Percentiles rank a stretch among this genome's conserved stretches.
Evolutionary conservation across 2,797 vertebrate genomes (phyloP).

Genomic region (Gymnodraco acuticeps): DNA sequence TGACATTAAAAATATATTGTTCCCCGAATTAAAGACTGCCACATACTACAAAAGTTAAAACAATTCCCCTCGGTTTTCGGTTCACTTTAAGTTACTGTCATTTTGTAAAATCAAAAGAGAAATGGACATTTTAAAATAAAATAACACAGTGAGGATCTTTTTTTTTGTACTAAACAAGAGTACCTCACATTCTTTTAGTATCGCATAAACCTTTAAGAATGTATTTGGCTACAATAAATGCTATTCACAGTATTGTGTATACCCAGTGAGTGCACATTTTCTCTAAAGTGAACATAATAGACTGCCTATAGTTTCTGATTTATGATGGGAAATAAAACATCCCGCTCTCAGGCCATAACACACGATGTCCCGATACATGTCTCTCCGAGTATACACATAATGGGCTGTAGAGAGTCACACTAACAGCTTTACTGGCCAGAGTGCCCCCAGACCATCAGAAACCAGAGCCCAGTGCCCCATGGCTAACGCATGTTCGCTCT

Average conservation of each 20-base stretch:
- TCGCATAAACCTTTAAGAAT: background rate
- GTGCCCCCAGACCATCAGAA: conserved; percentile 64
- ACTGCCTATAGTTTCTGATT: conserved; percentile 12
- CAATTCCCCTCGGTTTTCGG: background rate
- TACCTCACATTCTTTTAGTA: no score
- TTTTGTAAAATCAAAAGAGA: background rate
- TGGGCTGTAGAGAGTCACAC: conserved; percentile 38
- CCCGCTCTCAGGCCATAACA: conserved; percentile 12
- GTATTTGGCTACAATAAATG: background rate
- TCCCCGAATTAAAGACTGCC: background rate
- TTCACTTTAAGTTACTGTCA: background rate
- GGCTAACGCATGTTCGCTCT: conserved; percentile 69
- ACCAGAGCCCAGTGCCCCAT: conserved; percentile 69
- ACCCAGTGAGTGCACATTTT: background rate
- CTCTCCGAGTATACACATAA: conserved; percentile 30
- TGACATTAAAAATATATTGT: background rate
- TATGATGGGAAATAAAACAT: conserved; percentile 28
- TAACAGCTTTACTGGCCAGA: conserved; percentile 55
- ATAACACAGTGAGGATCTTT: background rate
- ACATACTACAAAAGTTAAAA: background rate
- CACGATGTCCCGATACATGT: background rate
- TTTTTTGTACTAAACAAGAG: background rate
- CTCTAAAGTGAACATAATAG: background rate
- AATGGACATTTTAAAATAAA: rapidly evolving
- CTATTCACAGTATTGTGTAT: background rate